phyloP scores from a whole-genome alignment of 2,888 invertebrate genomes.

The Seladonia tumulorum region DNA sequence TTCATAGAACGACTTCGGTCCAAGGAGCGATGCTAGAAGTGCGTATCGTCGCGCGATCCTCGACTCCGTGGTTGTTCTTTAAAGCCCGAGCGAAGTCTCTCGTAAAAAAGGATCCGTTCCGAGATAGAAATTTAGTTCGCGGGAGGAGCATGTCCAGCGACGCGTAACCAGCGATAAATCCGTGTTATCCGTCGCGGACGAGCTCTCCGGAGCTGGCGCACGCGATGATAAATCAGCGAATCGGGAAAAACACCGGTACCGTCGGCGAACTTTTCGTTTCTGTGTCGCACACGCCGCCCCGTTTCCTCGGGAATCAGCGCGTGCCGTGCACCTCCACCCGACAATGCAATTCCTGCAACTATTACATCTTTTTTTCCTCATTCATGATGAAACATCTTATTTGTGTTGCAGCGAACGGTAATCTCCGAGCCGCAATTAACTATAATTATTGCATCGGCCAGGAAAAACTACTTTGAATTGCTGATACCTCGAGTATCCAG shows the following conservation, averaged over 20 bases:
- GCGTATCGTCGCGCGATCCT: background rate
- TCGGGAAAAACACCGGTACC: background rate
- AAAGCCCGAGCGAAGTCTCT: background rate
- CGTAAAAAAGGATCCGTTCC: background rate
- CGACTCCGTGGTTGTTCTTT: background rate
- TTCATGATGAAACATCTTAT: constrained; percentile 36
- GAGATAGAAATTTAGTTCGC: background rate
- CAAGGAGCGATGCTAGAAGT: background rate
- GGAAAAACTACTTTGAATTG: background rate
- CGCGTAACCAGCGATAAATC: constrained; percentile 42
- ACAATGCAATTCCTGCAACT: background rate
- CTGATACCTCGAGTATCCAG: background rate
- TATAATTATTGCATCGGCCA: background rate
- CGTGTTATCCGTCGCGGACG: constrained; percentile 34
- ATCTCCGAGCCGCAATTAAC: background rate
- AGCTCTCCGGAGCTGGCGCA: background rate
- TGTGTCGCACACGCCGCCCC: constrained; percentile 3
- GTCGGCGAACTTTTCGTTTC: constrained; percentile 26
- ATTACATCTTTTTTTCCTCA: background rate
- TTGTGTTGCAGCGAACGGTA: constrained; percentile 15
- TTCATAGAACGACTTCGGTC: background rate
- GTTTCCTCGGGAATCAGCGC: constrained; percentile 11
- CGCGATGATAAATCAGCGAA: background rate
- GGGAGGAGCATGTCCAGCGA: constrained; percentile 7
- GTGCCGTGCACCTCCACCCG: background rate